These are phyloP conservation scores for Papilio polyxenes DNA, from an alignment of 1,140 invertebrate genomes.

Conservation along the genomic window DNA sequence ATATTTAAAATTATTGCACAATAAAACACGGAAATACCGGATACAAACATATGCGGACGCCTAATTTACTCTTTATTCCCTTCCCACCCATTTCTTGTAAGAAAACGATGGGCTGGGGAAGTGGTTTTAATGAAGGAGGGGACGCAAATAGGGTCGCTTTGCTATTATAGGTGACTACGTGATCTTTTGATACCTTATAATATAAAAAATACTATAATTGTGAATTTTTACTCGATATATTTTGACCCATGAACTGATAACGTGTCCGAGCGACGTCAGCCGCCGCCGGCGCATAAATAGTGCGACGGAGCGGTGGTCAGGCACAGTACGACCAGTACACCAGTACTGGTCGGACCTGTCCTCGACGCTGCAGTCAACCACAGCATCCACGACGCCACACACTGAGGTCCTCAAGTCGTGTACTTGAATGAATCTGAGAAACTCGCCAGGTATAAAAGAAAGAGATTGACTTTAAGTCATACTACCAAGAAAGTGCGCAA, in stretches of 20 bases:
- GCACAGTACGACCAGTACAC: constrained; percentile 32
- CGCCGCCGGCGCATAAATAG: constrained; percentile 8
- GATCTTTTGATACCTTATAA: too few relatives aligned
- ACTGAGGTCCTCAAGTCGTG: background rate
- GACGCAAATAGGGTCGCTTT: too few relatives aligned
- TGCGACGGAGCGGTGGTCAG: background rate
- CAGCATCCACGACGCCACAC: background rate
- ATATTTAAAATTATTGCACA: background rate
- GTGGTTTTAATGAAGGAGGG: too few relatives aligned
- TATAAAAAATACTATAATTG: background rate
- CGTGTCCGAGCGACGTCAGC: background rate
- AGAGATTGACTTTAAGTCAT: background rate
- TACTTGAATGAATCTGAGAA: background rate
- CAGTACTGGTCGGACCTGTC: constrained; percentile 33
- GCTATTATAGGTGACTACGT: too few relatives aligned
- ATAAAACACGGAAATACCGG: background rate
- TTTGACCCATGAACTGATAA: constrained; percentile 16
- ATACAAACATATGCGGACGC: too few relatives aligned
- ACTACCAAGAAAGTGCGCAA: background rate
- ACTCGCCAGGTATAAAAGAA: background rate
- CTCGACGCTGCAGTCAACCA: background rate
- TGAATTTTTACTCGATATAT: background rate
- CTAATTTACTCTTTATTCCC: too few relatives aligned
- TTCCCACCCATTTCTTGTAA: too few relatives aligned
- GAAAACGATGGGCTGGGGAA: too few relatives aligned